These are phyloP conservation scores for Pitangus sulphuratus DNA, from an alignment of 2,797 vertebrate genomes.

Conservation along the genomic window DNA sequence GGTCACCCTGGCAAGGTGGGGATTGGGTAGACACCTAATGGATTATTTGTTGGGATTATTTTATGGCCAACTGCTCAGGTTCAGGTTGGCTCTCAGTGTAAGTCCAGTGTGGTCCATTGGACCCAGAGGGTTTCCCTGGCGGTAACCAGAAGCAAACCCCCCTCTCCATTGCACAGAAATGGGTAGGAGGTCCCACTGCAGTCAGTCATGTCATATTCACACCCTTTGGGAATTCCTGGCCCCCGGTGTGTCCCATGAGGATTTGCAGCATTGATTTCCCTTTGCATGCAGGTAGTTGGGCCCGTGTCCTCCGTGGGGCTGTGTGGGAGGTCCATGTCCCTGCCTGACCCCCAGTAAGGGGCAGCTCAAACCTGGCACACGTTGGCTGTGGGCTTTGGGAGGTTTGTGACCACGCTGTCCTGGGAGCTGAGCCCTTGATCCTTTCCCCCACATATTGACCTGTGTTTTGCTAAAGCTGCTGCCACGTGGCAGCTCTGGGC, in stretches of 20 bases:
- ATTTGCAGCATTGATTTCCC: neutral
- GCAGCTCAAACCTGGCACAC: rapidly evolving
- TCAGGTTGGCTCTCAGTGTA: neutral
- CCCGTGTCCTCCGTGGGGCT: rapidly evolving
- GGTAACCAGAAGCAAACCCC: neutral
- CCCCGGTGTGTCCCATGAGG: neutral
- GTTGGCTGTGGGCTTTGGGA: neutral
- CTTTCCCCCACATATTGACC: rapidly evolving
- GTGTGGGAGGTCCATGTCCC: neutral
- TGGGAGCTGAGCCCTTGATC: rapidly evolving
- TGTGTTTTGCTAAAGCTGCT: neutral
- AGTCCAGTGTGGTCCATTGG: neutral
- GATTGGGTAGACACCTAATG: neutral
- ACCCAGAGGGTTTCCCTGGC: neutral
- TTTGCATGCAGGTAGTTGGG: rapidly evolving
- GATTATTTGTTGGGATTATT: neutral
- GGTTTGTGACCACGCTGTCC: rapidly evolving
- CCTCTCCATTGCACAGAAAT: neutral
- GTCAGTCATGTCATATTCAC: neutral
- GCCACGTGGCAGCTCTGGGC: neutral
- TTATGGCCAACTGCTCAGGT: neutral
- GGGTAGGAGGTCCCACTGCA: neutral
- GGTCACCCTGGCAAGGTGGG: neutral
- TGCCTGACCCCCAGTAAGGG: rapidly evolving
- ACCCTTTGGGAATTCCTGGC: neutral